Conservation (phyloP, 2,113 vertebrate genomes). For the Pomatorhinus ruficollis region DNA sequence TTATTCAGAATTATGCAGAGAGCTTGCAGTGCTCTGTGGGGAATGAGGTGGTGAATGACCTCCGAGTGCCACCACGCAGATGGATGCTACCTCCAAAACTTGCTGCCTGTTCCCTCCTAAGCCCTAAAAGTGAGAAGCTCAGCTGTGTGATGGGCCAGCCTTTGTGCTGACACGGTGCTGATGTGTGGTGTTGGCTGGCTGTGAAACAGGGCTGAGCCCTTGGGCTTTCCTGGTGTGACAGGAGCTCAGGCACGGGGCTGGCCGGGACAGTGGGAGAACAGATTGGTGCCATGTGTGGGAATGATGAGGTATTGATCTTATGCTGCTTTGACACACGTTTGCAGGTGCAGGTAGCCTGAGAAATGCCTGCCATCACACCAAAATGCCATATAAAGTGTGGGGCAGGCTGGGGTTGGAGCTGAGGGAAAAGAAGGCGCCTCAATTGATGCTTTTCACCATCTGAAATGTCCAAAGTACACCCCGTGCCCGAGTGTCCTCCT, state of each 20-base stretch:
- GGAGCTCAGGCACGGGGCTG: not conserved
- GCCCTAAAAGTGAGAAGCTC: not conserved
- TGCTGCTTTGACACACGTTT: not conserved
- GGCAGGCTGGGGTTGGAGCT: not conserved
- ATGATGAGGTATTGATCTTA: not conserved
- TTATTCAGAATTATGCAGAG: not conserved
- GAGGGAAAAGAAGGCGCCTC: not conserved
- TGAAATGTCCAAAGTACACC: not conserved
- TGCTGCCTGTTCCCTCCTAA: not conserved
- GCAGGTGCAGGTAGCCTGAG: not conserved
- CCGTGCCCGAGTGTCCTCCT: accelerated
- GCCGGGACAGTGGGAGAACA: not conserved
- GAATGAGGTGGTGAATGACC: not conserved
- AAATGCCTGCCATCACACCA: not conserved
- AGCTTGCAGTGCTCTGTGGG: not conserved
- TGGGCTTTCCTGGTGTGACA: not conserved
- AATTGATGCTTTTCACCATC: not conserved
- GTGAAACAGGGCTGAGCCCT: not conserved
- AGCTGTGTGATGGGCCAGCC: not conserved
- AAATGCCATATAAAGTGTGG: not conserved
- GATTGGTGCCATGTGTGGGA: not conserved
- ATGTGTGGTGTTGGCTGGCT: not conserved
- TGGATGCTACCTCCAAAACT: not conserved
- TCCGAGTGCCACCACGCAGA: accelerated
- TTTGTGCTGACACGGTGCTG: not conserved